Base-by-base conservation (phyloP, 2,888 invertebrate genomes). In the Adelognathus sp. region DNA sequence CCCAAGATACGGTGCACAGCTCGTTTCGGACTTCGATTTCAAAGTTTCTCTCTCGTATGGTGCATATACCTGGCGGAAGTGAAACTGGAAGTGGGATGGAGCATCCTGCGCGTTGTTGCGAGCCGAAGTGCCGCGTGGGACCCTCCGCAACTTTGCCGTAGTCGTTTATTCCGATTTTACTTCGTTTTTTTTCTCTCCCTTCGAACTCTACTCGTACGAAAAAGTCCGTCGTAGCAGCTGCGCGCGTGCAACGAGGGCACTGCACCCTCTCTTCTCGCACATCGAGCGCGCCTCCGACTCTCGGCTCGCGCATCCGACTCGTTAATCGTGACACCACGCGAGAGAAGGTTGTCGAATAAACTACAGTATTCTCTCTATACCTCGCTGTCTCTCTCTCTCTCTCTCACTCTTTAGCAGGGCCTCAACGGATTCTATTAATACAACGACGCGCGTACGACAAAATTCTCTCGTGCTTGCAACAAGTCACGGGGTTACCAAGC, bases 21-120 rank as follows among this genome's bases (percentile, higher is more conserved):
- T 7, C 16, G 2, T 9, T 56, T 44, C 7, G 56, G 31, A 29
- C 11, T 69, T 58, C 44, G 29, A 67, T 11, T 3, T 4, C 14
- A 24, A 46, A 50, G 33, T 61, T 60, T 70, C 58, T 36, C 60
- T 27, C 33, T 21, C 70, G 46, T 21, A 11, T 58, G 9, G 16
- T 4, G 11, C 9, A 36, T 11, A 33, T 16, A 58, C 9, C 24
- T 41, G n/a, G 61, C 14, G 41, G 41, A 41, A 61, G 61, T 61
- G 61, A 61, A 61, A 61, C 41, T 41, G 70, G 50, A 70, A 60
- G 70, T 50, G 50, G 56, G 36, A 21, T 33, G 27, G 11, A 27
- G 36, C 18, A 60, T 60, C 58, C 58, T 70, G 46, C 56, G 41
- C 46, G 56, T 33, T 24, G 31, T 24, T 16, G 29, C n/a, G 41